Base-by-base conservation (phyloP, 2,888 invertebrate genomes). In the Noctua pronuba region DNA sequence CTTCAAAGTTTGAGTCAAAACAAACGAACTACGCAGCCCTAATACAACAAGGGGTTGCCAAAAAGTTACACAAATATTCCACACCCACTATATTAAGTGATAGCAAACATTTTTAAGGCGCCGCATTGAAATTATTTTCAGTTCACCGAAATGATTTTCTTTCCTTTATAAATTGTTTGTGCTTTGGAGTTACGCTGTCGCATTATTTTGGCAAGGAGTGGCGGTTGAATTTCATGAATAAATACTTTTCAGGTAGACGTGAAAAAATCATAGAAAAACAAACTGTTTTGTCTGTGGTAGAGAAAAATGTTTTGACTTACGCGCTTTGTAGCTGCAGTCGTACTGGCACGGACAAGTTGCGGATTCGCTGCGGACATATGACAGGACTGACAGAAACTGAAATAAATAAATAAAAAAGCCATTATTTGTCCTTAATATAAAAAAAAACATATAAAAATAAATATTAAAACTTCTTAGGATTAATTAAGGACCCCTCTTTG, bases 51-150 rank as follows among this genome's bases (percentile, higher is more conserved):
- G 62, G 85, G 80, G 73, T 65, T 65, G 76, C 67, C 28, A 77
- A 85, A 85, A 86, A 83, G 72, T 83, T 78, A 70, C 31, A 80
- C 75, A 85, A 85, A 85, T 76, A 85, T 72, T 35, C 85, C 74
- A 58, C 70, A 77, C 85, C 85, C 65, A 4, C 13, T 10, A 65
- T 65, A 83, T 79, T 86, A 83, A 46, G 73, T 44, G 64, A 64
- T 55, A 28, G 58, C 62, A 77, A 85, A 80, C 68, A 79, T 65
- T 79, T 76, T 72, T 55, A 77, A 75, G 41, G 80, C 38, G 24
- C 24, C 46, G 55, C 10, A 55, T 58, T 73, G 21, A n/a, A 82
- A 66, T 75, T 77, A 28, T 77, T 70, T 77, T 71, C 44, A 31
- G 31, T 74, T 67, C 41, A 31, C 18, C 16, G 18, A 44, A 77